Percentiles rank a stretch among this genome's conserved stretches.
Evolutionary conservation across 2,113 vertebrate species (phyloP).

Genomic region (Vulpes lagopus): DNA sequence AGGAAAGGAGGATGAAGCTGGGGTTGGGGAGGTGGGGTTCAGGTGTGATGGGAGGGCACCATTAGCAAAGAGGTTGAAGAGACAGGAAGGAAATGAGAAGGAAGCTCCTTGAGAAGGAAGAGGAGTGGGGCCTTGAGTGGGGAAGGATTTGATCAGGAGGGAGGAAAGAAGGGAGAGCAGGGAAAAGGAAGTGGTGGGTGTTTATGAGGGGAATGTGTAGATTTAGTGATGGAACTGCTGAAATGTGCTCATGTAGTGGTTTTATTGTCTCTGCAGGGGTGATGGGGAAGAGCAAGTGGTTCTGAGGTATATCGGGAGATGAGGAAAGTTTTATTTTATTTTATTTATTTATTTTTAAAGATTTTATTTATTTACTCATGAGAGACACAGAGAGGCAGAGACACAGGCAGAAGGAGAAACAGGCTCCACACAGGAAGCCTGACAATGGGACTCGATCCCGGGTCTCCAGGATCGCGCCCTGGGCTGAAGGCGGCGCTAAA

Average conservation of each 20-base stretch:
- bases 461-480: no score
- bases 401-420: no score
- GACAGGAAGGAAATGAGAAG: neutral
- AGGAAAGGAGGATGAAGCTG: neutral
- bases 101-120: neutral
- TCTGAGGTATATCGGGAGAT: neutral
- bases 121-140: neutral
- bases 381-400: no score
- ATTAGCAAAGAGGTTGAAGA: neutral
- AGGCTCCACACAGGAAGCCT: no score
- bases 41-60: neutral
- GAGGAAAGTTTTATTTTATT: neutral
- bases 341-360: no score
- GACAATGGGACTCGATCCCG: no score
- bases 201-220: neutral
- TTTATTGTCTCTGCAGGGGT: neutral
- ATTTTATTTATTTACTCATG: no score
- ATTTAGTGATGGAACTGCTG: neutral
- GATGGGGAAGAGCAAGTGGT: neutral
- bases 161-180: neutral
- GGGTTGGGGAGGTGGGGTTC: neutral
- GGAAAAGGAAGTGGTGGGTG: neutral
- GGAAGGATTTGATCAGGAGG: neutral
- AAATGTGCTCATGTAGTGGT: neutral
- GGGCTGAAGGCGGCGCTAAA: no score